These are phyloP conservation scores for Tipula lateralis DNA, from an alignment of 2,888 invertebrate species.

Conservation along the genomic window DNA sequence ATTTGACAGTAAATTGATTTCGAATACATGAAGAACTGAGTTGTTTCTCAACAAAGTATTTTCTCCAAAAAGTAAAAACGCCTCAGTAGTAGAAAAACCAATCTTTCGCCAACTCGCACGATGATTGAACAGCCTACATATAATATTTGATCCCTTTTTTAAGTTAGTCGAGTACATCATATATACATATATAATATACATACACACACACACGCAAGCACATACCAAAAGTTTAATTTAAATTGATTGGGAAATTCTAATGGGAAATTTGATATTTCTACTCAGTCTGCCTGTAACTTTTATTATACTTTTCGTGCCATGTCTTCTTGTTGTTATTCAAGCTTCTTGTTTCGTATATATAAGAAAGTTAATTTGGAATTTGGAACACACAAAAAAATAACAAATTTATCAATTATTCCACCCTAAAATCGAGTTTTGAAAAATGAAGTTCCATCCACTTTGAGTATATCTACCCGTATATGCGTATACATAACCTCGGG, in stretches of 20 bases:
- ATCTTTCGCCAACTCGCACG: background rate
- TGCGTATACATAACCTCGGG: background rate
- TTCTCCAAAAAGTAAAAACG: no score
- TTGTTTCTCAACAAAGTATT: no score
- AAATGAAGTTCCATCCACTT: background rate
- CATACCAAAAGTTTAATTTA: background rate
- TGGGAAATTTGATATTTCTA: background rate
- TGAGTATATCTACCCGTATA: background rate
- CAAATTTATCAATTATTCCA: constrained; percentile 19
- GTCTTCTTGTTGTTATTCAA: background rate
- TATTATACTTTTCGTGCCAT: background rate
- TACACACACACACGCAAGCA: background rate
- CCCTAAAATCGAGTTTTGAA: background rate
- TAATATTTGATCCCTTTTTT: background rate
- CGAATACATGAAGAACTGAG: no score
- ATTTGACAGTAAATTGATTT: no score
- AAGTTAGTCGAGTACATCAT: background rate
- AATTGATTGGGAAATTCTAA: constrained; percentile 1
- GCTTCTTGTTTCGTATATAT: background rate
- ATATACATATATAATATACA: background rate
- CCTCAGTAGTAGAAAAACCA: no score
- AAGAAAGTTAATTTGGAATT: background rate
- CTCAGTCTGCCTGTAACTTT: background rate
- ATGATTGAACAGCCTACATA: background rate
- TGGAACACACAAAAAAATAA: background rate